Base-by-base conservation (phyloP, 2,797 vertebrate species). In the Danio jaintianensis region DNA sequence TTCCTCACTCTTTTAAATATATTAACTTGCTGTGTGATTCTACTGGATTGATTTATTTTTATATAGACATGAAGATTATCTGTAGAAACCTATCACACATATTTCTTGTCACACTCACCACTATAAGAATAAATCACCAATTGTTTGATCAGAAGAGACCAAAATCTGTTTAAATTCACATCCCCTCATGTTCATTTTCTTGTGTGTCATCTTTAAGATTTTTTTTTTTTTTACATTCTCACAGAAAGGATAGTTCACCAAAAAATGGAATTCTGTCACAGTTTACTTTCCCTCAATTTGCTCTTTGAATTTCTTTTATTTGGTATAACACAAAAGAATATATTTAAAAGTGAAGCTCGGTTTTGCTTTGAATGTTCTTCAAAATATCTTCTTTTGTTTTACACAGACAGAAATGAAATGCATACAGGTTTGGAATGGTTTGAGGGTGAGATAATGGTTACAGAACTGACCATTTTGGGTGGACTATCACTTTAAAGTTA, bases 41-140 rank as follows among this genome's bases (percentile, higher is more conserved):
- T 86, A 81, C 80, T 82, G 88, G 78, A 80, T 56, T 77, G 11
- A 92, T 93, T 93, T 94, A 93, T 94, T 94, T 93, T 94, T 94
- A 87, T 93, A 94, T 87, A 89, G 88, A 89, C 85, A 87, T 90
- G 72, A 90, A 80, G 83, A 85, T 87, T 90, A 86, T 86, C 81
- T 87, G 82, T 88, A 90, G 88, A 90, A 82, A 90, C 80, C 78
- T 87, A 83, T 90, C 88, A 82, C 85, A 85, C 80, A 89, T 85
- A 86, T 91, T 81, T 89, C 75, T 88, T 87, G 74, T 90, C 88
- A 87, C 84, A 56, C 85, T 86, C 85, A 81, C 79, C 66, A 83
- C 79, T 88, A 75, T 88, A 67, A 81, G 74, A 84, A 77, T 22
- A 75, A 63, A 40, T 59, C 5, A 40, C n/a, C 13, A 71, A 77